Base-by-base conservation (phyloP, 2,888 invertebrate genomes). In the Eustalomyia histrio region DNA sequence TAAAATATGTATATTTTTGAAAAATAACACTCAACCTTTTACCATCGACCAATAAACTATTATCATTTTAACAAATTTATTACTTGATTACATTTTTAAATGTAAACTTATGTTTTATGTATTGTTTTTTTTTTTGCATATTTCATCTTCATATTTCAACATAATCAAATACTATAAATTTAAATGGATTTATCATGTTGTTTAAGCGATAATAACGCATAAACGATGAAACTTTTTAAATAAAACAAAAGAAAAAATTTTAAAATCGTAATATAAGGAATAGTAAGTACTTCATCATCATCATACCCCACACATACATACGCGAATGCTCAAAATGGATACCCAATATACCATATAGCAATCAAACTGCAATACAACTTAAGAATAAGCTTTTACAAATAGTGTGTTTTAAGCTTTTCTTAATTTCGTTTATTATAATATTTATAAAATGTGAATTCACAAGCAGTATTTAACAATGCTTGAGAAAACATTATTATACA, bases 161-260 rank as follows among this genome's bases (percentile, higher is more conserved):
- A 60, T 61, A 71, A 79, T 80, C 68, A 72, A 72, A 80, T 64
- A 68, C 58, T 29, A 64, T 73, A 73, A 80, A 73, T 73, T 67
- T 80, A 80, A 80, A 80, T 80, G 76, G 80, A 76, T 76, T 80
- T 76, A 80, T 80, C 80, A 53, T 80, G 80, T 80, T 76, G 24
- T 68, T 68, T 43, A 53, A 63, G 61, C 64, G 61, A 67, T 80
- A 79, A 79, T 74, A 50, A 80, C 52, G 58, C 67, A 63, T 18
- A 68, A 58, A 52, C 14, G 1, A 21, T 57, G n/a, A 55, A 47
- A 43, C 43, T 57, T 57, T 16, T 57, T n/a, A 39, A n/a, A 16
- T 16, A 58, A 6, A 21, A 24, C 1, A 21, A 21, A 24, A 10
- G 61, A 60, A 29, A 29, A 57, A 43, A 16, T 52, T 17, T n/a